Conservation (phyloP, 2,888 invertebrate species). For the Erebia epiphron region DNA sequence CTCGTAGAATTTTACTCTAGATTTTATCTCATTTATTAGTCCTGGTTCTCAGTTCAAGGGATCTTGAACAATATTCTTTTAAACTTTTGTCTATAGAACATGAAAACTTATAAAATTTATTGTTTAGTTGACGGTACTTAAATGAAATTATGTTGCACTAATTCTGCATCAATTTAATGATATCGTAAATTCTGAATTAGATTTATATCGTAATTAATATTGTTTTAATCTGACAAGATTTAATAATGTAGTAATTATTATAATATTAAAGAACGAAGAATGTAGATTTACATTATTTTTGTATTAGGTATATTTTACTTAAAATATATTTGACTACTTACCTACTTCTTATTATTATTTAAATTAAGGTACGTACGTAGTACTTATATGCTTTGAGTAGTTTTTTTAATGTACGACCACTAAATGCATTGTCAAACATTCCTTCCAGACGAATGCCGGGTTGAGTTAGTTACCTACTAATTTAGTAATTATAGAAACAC, state of each 20-base stretch:
- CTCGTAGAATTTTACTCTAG: not conserved
- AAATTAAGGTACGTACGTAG: too few species aligned
- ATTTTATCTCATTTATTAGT: slow-evolving; percentile 6
- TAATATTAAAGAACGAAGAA: too few species aligned
- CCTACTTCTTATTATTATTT: too few species aligned
- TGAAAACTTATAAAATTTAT: not conserved
- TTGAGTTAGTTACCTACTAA: not conserved
- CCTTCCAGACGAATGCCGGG: not conserved
- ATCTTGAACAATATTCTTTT: not conserved
- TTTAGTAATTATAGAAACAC: not conserved
- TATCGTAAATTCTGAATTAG: slow-evolving; percentile 55
- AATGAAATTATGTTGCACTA: slow-evolving; percentile 55
- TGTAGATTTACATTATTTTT: too few species aligned
- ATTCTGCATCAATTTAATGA: slow-evolving; percentile 78
- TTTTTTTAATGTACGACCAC: too few species aligned
- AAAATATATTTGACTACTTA: too few species aligned
- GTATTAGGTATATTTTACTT: too few species aligned
- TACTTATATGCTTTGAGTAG: too few species aligned
- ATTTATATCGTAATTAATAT: slow-evolving; percentile 16
- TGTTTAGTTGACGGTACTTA: slow-evolving; percentile 31
- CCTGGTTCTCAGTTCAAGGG: not conserved
- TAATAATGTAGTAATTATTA: not conserved
- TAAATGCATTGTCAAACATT: not conserved
- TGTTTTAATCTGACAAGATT: not conserved
- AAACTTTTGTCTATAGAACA: not conserved